Percentiles rank a stretch among this genome's conserved stretches.
These are phyloP conservation scores for Cranoglanis bouderius DNA, from an alignment of 2,113 vertebrate species.

Conservation along the genomic window DNA sequence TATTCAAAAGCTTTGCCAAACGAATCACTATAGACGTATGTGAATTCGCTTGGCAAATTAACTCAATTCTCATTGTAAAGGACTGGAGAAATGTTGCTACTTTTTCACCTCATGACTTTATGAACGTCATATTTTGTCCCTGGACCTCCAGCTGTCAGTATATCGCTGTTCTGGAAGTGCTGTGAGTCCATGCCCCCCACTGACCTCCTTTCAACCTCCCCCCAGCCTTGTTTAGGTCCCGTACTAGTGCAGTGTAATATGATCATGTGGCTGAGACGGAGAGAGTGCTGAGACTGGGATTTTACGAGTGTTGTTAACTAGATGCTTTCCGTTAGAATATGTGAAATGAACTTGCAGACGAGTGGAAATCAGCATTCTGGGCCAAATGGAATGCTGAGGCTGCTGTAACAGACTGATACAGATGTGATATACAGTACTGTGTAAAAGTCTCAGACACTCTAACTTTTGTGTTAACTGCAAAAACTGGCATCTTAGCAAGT, in stretches of 20 bases:
- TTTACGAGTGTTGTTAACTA: slow-evolving; percentile 39
- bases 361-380: not conserved
- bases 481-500: too few relatives aligned
- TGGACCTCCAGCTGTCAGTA: slow-evolving; percentile 58
- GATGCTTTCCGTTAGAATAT: slow-evolving; percentile 15
- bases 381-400: not conserved
- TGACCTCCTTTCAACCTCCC: slow-evolving; percentile 40
- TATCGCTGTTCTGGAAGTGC: slow-evolving; percentile 51
- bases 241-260: slow-evolving; percentile 54
- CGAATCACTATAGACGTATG: not conserved
- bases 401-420: not conserved
- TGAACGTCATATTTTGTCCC: not conserved
- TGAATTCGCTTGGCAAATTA: not conserved
- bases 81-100: not conserved
- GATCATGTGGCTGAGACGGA: slow-evolving; percentile 52
- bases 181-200: slow-evolving; percentile 48
- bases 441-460: not conserved
- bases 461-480: not conserved
- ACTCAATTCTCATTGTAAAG: not conserved
- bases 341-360: not conserved
- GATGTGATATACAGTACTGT: not conserved
- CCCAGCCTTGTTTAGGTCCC: slow-evolving; percentile 30
- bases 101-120: slow-evolving; percentile 13
- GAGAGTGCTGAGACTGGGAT: slow-evolving; percentile 25
- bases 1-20: not conserved